phyloP scores from a whole-genome alignment of 2,888 invertebrate species.

The Chrysotoxum bicinctum region DNA sequence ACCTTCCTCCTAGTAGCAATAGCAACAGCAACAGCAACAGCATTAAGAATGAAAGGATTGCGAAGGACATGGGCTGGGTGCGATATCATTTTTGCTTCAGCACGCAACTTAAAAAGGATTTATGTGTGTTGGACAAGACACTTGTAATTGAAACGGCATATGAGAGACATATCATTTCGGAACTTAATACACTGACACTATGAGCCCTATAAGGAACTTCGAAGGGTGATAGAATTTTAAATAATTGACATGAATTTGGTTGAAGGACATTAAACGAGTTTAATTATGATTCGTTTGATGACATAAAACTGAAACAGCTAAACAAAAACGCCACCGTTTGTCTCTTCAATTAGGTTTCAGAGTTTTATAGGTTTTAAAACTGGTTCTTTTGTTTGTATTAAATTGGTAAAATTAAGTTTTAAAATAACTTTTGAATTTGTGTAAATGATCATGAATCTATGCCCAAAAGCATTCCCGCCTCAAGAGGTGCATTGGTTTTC shows the following conservation, averaged over 20 bases:
- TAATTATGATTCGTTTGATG: conserved; percentile 30
- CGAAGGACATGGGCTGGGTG: conserved; percentile 27
- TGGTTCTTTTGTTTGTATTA: no score
- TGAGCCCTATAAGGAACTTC: neutral
- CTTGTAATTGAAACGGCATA: conserved; percentile 57
- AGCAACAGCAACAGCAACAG: neutral
- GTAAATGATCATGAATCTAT: no score
- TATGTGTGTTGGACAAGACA: conserved; percentile 54
- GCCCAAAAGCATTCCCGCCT: no score
- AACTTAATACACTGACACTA: neutral
- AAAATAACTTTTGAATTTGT: no score
- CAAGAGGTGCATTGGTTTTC: no score
- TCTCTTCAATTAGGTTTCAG: neutral
- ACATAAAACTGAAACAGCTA: neutral
- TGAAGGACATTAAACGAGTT: conserved; percentile 32
- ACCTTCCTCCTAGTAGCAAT: neutral
- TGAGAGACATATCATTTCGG: conserved; percentile 39
- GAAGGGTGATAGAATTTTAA: conserved; percentile 42
- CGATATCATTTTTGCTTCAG: conserved; percentile 62
- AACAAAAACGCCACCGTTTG: neutral
- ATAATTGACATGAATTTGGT: conserved; percentile 45
- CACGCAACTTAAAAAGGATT: conserved; percentile 65
- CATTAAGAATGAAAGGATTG: conserved; percentile 31
- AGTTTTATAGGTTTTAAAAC: no score
- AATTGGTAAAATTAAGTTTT: no score